Base-by-base conservation (phyloP, 1,140 invertebrate genomes). In the Charaxes varanes region DNA sequence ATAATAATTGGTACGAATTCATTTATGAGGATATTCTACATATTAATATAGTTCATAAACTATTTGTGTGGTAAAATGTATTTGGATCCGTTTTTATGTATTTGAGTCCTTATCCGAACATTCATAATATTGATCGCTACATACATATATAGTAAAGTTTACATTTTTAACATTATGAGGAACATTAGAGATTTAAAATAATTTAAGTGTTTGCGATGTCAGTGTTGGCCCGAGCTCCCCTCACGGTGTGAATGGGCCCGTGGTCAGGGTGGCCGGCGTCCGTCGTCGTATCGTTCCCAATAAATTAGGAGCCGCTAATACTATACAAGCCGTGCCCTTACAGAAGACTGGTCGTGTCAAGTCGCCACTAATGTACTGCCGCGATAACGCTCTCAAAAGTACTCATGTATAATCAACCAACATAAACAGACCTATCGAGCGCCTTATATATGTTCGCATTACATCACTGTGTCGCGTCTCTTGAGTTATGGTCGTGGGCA, bases 231-330 rank as follows among this genome's bases (percentile, higher is more conserved):
- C 28, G 28, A 10, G 19, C 33, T 67, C 60, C 74, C 41, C 64
- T 26, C 17, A 32, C 47, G 52, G 62, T 71, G 73, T 82, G 74
- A 82, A 82, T 80, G 74, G 67, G 67, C 60, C 56, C 45, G 47
- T 63, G 70, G 54, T 51, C 71, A 58, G 78, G 78, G 78, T 82
- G 78, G 78, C 74, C 78, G 71, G 63, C 73, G 74, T 77, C 70
- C 63, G 77, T 79, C 78, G 70, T 67, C 51, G 63, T 82, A 82
- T 82, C 78, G 64, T 69, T 73, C 69, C 62, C 69, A 82, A 82
- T 82, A 82, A 82, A 82, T 82, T 82, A 82, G 72, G 52, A 71
- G 65, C 73, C 66, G 60, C 73, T 79, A 77, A 82, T n/a, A n/a
- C n/a, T n/a, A 28, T 70, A 79, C 78, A 76, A 76, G 65, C 65